Evolutionary conservation across 2,888 invertebrate species (phyloP).

Genomic region (Alsophila aescularia): DNA sequence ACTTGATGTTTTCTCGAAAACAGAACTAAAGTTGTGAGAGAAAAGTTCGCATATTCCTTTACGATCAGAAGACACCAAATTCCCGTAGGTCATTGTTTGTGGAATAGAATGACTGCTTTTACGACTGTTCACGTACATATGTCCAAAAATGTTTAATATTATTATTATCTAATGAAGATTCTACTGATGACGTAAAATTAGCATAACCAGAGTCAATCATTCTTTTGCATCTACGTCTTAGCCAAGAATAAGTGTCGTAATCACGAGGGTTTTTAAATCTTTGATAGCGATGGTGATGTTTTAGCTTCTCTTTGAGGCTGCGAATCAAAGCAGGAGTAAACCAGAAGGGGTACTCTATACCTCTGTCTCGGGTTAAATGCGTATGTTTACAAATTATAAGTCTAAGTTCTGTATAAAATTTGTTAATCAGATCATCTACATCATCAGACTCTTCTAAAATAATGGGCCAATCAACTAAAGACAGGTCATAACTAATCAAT

Average conservation of each 20-base stretch:
- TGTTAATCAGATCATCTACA: too few relatives aligned
- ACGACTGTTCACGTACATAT: conserved; percentile 4
- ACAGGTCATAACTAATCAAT: not conserved
- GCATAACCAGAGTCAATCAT: not conserved
- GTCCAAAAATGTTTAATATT: conserved; percentile 13
- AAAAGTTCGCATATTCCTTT: too few relatives aligned
- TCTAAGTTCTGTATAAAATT: too few relatives aligned
- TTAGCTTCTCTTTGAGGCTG: not conserved
- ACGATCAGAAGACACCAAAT: not conserved
- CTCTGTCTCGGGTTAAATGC: not conserved
- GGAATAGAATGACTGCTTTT: too few relatives aligned
- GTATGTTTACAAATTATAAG: conserved; percentile 11
- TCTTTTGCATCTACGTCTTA: conserved; percentile 2
- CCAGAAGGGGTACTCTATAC: too few relatives aligned
- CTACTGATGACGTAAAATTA: not conserved
- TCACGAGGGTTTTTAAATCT: conserved; percentile 13
- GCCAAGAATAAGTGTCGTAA: conserved; percentile 8
- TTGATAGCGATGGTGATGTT: conserved; percentile 4
- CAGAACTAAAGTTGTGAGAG: too few relatives aligned
- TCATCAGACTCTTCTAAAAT: too few relatives aligned
- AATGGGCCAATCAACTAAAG: not conserved
- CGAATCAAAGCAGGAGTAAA: too few relatives aligned
- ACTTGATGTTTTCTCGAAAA: too few relatives aligned
- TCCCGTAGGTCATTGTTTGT: not conserved
- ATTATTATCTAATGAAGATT: too few relatives aligned